phyloP scores from a whole-genome alignment of 2,113 vertebrate species.

The Chrysemys picta region DNA sequence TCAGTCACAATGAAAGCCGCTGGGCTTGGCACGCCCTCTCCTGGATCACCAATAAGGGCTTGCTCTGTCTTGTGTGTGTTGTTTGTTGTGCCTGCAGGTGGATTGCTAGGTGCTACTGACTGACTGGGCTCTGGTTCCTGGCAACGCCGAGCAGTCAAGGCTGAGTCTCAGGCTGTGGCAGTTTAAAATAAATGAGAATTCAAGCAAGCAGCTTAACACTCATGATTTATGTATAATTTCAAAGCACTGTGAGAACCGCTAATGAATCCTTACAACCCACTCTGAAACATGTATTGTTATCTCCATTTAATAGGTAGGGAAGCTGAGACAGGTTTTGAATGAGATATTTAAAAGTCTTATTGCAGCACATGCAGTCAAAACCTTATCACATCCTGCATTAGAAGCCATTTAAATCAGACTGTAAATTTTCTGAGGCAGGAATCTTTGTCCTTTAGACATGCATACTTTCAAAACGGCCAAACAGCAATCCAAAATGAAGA shows the following conservation, averaged over 20 bases:
- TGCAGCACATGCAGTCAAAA: not conserved
- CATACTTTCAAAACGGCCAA: not conserved
- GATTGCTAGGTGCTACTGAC: not conserved
- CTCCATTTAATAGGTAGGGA: constrained; percentile 15
- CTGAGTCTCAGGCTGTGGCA: not conserved
- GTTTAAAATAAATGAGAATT: not conserved
- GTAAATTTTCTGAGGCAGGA: not conserved
- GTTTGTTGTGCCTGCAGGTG: not conserved
- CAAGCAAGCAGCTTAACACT: not conserved
- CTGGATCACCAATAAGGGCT: not conserved
- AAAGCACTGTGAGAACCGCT: not conserved
- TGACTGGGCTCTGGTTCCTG: not conserved
- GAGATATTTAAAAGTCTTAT: constrained; percentile 19
- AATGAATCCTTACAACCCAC: not conserved
- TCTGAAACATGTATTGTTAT: constrained; percentile 43
- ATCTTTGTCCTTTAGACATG: not conserved
- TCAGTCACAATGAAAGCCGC: not conserved
- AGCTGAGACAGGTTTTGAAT: constrained; percentile 18
- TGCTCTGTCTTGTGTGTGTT: not conserved
- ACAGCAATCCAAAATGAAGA: not conserved
- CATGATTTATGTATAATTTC: constrained; percentile 1
- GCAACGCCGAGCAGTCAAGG: not conserved
- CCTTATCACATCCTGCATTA: not conserved
- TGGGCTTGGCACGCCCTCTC: not conserved
- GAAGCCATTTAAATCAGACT: not conserved